These are phyloP conservation scores for Bos indicus DNA, from an alignment of 2,113 vertebrate species.

Conservation along the genomic window DNA sequence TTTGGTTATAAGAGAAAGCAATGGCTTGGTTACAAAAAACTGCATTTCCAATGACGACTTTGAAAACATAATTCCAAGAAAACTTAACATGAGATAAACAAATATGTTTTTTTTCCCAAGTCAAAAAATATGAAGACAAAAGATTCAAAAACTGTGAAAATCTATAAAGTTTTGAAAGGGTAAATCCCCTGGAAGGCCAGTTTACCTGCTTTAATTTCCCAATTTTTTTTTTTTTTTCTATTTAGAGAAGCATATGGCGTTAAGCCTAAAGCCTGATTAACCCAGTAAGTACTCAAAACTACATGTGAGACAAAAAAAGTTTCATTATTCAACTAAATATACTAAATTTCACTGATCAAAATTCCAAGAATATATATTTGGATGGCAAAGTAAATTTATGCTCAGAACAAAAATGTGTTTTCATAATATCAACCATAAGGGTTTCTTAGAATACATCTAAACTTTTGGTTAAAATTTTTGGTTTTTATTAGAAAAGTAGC, in stretches of 20 bases:
- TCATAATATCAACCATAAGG: neutral
- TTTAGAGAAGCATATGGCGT: neutral
- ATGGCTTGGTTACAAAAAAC: neutral
- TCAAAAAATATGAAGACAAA: neutral
- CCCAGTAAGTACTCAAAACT: neutral
- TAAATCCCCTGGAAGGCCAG: neutral
- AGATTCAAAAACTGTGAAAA: neutral
- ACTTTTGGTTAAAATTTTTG: neutral
- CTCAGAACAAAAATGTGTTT: neutral
- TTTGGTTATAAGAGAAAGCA: neutral
- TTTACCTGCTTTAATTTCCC: neutral
- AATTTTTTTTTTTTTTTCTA: neutral
- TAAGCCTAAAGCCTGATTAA: neutral
- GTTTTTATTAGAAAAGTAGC: neutral
- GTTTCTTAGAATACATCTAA: neutral
- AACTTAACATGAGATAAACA: neutral
- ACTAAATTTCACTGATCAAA: neutral
- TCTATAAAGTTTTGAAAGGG: neutral
- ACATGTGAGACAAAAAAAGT: neutral
- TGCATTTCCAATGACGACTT: neutral
- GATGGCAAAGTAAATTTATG: neutral
- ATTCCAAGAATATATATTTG: neutral
- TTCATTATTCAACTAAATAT: neutral
- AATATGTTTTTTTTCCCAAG: neutral
- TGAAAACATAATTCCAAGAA: constrained; percentile 32